Base-by-base conservation (phyloP, 2,888 invertebrate species). In the Ceraclea dissimilis region DNA sequence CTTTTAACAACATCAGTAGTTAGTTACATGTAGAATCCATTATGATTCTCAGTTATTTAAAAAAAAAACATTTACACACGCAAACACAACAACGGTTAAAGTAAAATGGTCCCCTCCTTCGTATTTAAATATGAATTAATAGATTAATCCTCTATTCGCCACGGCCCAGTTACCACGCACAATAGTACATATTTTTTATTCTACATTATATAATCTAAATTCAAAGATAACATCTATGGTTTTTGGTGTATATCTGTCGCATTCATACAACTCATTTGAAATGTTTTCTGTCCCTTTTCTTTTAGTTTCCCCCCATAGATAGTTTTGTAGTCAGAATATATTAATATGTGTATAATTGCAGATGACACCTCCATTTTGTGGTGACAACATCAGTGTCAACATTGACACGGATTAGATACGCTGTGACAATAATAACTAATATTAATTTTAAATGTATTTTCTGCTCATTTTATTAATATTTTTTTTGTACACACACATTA, bases 101-200 rank as follows among this genome's bases (percentile, higher is more conserved):
- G n/a, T 39, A 53, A 53, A 53, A 53, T 53, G 47, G 51, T 51
- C 50, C 56, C 56, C 56, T 56, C 46, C 46, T 48, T 44, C 46
- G 20, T 51, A 21, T 34, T 50, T 56, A 56, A 51, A 56, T 56
- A 56, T 51, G 51, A 51, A 56, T 51, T 56, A 56, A 56, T 56
- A 51, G 51, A 56, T 56, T 51, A 51, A 33, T 51, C 19, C 44
- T 43, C 39, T 20, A 47, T 53, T 53, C 47, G 52, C 26, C 52
- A 53, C 47, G 52, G 47, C 33, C 47, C 52, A 20, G 47, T 31
- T 46, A 19, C 46, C 52, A 20, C 13, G 52, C 46, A 53, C 52
- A 53, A 53, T 47, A 18, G 2, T 46, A 19, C 46, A 18, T 8
- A 44, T 46, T 19, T 46, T 46, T 19, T 46, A 18, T 19, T 46